phyloP scores from a whole-genome alignment of 2,113 vertebrate species.

The Panthera uncia region DNA sequence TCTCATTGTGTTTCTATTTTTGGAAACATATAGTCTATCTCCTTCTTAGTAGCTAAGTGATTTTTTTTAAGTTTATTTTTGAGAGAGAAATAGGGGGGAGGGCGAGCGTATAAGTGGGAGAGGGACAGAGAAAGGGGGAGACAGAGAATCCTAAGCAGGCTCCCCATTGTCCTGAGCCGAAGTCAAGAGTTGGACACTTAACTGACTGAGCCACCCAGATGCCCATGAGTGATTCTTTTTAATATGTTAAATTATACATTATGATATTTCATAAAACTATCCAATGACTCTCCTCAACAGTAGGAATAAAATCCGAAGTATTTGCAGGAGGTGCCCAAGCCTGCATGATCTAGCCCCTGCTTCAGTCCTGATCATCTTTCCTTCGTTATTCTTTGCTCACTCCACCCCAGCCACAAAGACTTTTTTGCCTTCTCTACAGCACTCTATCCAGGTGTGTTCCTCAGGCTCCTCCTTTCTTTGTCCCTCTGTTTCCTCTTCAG shows the following conservation, averaged over 20 bases:
- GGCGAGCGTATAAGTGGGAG: too few relatives aligned
- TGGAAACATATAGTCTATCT: neutral
- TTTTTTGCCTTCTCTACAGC: neutral
- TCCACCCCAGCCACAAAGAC: neutral
- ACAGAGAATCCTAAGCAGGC: too few relatives aligned
- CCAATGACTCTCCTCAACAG: neutral
- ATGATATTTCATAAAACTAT: neutral
- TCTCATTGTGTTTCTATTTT: neutral
- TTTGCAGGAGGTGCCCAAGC: neutral
- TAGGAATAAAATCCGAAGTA: neutral
- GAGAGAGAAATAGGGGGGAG: too few relatives aligned
- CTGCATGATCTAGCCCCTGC: too few relatives aligned
- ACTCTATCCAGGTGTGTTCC: neutral
- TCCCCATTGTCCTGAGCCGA: too few relatives aligned
- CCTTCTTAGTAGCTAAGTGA: neutral
- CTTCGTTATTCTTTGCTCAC: neutral
- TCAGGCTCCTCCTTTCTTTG: neutral
- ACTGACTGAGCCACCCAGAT: too few relatives aligned
- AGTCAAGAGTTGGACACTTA: too few relatives aligned
- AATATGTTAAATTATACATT: neutral
- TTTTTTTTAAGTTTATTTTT: too few relatives aligned
- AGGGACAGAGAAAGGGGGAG: too few relatives aligned
- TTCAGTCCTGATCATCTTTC: neutral
- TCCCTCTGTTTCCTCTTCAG: neutral
- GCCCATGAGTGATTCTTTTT: neutral